Evolutionary conservation across 2,888 invertebrate species (phyloP), one percentile per base, ranked within the genome.

Genomic region (Cataglyphis albicans): DNA sequence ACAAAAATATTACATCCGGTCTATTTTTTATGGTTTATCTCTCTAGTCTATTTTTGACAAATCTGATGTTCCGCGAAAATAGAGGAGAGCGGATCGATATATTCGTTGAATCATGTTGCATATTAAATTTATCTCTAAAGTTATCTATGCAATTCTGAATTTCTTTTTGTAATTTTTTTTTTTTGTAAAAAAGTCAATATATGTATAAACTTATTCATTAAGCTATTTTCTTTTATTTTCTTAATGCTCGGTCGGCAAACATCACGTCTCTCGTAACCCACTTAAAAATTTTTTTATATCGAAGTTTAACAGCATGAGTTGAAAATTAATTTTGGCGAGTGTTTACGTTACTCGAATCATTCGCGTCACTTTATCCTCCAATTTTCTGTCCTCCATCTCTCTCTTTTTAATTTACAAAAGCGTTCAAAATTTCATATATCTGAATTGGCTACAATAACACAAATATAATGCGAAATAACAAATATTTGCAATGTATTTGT

Each of bases 41-140:
- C 29, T 29, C 29, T 29, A 29, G 1, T 29, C 29, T 29, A 67
- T 48, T 52, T 18, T 38, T 38, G 10, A 52, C 32, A 48, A 67
- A 48, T 67, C 48, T 18, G 29, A 52, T 48, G 6, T 52, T 64
- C 41, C 21, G n/a, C 25, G 38, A 48, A 38, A 76, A 76, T 12
- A n/a, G 10, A 38, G n/a, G 25, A 18, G 4, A 52, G n/a, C 7
- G 10, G 25, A 12, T 52, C 15, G 52, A 25, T 35, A 21, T 25
- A 52, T 35, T 64, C n/a, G 15, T n/a, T 29, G 15, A 44, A 18
- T 44, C 5, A 1, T 41, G 38, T 41, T 9, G 18, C 35, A 38
- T 2, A 12, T 55, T 38, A 73, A 29, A 59, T 41, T 61, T 12
- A 12, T 3, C n/a, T 29, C 25, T n/a, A 3, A 15, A n/a, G n/a